These are phyloP conservation scores for Ditylenchus weischeri DNA, from an alignment of 2,888 invertebrate genomes.

Conservation along the genomic window DNA sequence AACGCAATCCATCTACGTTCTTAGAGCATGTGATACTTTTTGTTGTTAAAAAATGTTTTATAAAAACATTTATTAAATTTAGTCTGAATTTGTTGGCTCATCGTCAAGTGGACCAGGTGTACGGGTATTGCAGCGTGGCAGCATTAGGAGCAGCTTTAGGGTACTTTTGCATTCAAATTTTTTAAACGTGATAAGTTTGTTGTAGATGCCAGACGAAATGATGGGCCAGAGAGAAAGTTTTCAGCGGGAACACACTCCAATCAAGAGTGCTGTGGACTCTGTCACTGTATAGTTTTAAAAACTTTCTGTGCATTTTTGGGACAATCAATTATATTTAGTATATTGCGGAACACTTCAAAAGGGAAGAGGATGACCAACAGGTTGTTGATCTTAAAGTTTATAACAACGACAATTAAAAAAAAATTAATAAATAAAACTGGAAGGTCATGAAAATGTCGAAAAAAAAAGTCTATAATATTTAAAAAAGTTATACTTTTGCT, in stretches of 20 bases:
- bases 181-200: too few species aligned
- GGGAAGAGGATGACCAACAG: slow-evolving; percentile 57
- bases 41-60: background rate
- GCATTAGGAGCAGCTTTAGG: background rate
- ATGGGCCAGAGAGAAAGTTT: slow-evolving; percentile 11
- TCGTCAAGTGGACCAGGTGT: slow-evolving; percentile 23
- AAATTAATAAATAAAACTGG: too few species aligned
- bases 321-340: slow-evolving; percentile 24
- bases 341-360: slow-evolving; percentile 58
- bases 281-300: slow-evolving; percentile 36
- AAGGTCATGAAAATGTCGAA: too few species aligned
- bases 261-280: slow-evolving; percentile 55
- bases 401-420: too few species aligned
- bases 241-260: slow-evolving; percentile 49
- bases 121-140: slow-evolving; percentile 3
- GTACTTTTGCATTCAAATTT: background rate
- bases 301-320: too few species aligned
- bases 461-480: too few species aligned
- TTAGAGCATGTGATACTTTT: slow-evolving; percentile 29
- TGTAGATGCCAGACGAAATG: background rate
- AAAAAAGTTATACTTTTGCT: too few species aligned
- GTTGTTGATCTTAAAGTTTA: slow-evolving; percentile 27
- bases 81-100: slow-evolving; percentile 6
- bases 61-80: background rate
- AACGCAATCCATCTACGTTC: slow-evolving; percentile 27